phyloP scores from a whole-genome alignment of 2,113 vertebrate species.

The Acrocephalus arundinaceus region DNA sequence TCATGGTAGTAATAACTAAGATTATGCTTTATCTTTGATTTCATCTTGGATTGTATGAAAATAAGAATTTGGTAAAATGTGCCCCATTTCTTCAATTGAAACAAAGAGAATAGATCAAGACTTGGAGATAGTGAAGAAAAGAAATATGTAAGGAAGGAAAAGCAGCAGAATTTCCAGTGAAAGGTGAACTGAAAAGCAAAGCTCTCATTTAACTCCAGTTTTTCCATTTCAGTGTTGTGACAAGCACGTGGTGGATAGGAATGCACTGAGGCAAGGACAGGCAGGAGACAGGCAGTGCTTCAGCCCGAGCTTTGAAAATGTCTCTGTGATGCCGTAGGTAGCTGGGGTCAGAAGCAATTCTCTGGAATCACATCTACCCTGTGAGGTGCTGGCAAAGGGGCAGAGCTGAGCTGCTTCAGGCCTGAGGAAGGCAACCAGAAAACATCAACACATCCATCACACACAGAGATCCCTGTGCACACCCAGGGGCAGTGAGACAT shows the following conservation, averaged over 20 bases:
- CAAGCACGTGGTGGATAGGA: fast-evolving
- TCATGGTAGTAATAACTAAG: background rate
- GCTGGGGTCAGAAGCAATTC: background rate
- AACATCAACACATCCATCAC: background rate
- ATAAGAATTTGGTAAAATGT: background rate
- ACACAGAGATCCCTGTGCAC: background rate
- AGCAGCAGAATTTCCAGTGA: background rate
- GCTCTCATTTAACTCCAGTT: background rate
- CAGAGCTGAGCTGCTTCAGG: background rate
- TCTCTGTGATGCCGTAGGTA: background rate
- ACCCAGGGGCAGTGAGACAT: background rate
- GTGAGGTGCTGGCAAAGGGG: background rate
- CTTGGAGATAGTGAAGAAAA: background rate
- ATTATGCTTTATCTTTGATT: background rate
- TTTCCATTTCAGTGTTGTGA: background rate
- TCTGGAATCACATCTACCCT: background rate
- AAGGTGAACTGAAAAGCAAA: background rate
- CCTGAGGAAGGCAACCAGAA: background rate
- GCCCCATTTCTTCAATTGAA: background rate
- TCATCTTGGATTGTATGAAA: background rate
- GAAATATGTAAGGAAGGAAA: background rate
- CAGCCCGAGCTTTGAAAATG: background rate
- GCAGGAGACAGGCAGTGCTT: background rate
- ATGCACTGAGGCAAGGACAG: background rate
- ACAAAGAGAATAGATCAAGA: background rate